Evolutionary conservation across 1,140 invertebrate genomes (phyloP).

Genomic region (Drosophila orena): DNA sequence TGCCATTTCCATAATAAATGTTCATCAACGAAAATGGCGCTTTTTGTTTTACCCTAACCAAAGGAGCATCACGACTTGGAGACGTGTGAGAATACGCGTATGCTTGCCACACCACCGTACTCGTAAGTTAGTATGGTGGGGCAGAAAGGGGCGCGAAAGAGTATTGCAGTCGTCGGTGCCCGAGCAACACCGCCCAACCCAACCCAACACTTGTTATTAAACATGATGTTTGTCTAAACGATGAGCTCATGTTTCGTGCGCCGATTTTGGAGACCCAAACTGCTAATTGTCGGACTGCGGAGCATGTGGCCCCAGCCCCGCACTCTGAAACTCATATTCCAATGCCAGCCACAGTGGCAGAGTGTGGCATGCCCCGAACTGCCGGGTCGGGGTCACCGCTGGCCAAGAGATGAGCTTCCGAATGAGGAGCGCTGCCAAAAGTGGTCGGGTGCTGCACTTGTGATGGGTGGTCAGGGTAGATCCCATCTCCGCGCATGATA

Average conservation of each 20-base stretch:
- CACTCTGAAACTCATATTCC: constrained; percentile 12
- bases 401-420: background rate
- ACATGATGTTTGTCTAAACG: constrained; percentile 32
- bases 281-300: constrained; percentile 44
- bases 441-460: constrained; percentile 40
- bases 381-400: constrained; percentile 49
- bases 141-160: background rate
- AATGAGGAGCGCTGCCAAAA: constrained; percentile 14
- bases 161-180: constrained; percentile 1
- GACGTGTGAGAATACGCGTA: too few species aligned
- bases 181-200: background rate
- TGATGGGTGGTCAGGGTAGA: constrained; percentile 30
- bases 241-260: constrained; percentile 44
- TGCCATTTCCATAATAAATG: constrained; percentile 31
- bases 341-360: background rate
- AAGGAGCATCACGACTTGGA: background rate
- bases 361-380: constrained; percentile 13
- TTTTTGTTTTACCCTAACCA: background rate
- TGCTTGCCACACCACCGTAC: too few species aligned
- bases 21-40: constrained; percentile 17
- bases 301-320: constrained; percentile 13
- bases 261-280: constrained; percentile 30
- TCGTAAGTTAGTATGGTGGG: too few species aligned
- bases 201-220: constrained; percentile 26
- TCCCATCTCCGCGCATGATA: constrained; percentile 3